Evolutionary conservation across 2,797 vertebrate species (phyloP).

Genomic region (Gymnodraco acuticeps): DNA sequence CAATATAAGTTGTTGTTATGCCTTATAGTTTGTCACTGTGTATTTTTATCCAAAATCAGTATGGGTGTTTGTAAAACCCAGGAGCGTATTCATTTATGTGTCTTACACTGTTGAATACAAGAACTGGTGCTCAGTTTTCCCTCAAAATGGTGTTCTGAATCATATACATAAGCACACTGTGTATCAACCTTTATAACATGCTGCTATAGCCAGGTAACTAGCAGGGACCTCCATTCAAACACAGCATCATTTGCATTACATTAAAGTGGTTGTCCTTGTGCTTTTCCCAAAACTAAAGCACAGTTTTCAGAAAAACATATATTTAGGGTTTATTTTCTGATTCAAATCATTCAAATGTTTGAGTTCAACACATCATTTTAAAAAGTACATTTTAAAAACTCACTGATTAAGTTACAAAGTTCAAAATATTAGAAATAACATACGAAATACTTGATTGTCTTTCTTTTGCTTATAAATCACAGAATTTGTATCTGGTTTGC

Average conservation of each 20-base stretch:
- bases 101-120: not conserved
- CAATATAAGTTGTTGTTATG: not conserved
- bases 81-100: not conserved
- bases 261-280: too few species aligned
- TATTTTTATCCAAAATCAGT: not conserved
- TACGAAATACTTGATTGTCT: too few species aligned
- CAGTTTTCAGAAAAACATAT: too few species aligned
- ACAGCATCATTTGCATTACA: not conserved
- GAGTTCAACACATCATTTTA: too few species aligned
- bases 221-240: not conserved
- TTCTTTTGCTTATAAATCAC: too few species aligned
- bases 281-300: too few species aligned
- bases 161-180: too few species aligned
- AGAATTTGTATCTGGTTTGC: too few species aligned
- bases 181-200: not conserved
- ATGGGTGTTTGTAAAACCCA: not conserved
- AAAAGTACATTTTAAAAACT: too few species aligned
- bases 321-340: too few species aligned
- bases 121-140: not conserved
- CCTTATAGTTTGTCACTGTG: not conserved
- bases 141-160: not conserved
- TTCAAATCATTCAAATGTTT: too few species aligned
- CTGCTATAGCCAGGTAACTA: not conserved
- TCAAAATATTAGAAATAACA: not conserved
- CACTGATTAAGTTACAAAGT: too few species aligned